A percentile compares a stretch with the other conserved stretches of the same genome.
Evolutionary conservation across 1,140 invertebrate genomes (phyloP).

Genomic region (Ephestia elutella): DNA sequence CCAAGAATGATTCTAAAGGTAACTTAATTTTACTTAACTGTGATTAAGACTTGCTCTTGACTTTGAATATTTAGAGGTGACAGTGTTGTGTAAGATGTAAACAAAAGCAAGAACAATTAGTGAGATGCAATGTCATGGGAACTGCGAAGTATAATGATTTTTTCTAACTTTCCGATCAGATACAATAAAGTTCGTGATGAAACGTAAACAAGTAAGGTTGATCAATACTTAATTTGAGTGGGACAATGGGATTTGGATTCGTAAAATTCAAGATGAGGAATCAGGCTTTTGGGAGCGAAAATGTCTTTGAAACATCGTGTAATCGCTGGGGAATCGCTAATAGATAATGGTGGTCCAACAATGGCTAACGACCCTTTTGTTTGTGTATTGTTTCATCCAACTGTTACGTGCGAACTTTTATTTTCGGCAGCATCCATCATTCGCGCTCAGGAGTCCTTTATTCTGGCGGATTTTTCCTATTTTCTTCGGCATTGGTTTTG

Average conservation of each 20-base stretch:
- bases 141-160: neutral
- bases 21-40: slow-evolving; percentile 16
- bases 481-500: neutral
- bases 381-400: neutral
- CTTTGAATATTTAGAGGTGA: slow-evolving; percentile 21
- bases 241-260: neutral
- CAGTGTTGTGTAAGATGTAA: slow-evolving; percentile 15
- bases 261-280: neutral
- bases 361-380: neutral
- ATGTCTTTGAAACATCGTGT: neutral
- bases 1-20: slow-evolving; percentile 39
- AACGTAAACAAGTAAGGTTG: too few relatives aligned
- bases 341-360: neutral
- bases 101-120: slow-evolving; percentile 13
- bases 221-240: neutral
- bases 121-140: neutral
- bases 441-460: neutral
- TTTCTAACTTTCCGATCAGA: neutral
- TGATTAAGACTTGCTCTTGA: slow-evolving; percentile 13
- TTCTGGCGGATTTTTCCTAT: neutral
- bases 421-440: neutral
- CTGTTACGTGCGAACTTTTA: slow-evolving; percentile 4
- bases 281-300: neutral
- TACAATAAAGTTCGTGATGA: too few relatives aligned
- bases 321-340: neutral